Conservation (phyloP, 2,888 invertebrate species). For the Chalcosyrphus nemorum region DNA sequence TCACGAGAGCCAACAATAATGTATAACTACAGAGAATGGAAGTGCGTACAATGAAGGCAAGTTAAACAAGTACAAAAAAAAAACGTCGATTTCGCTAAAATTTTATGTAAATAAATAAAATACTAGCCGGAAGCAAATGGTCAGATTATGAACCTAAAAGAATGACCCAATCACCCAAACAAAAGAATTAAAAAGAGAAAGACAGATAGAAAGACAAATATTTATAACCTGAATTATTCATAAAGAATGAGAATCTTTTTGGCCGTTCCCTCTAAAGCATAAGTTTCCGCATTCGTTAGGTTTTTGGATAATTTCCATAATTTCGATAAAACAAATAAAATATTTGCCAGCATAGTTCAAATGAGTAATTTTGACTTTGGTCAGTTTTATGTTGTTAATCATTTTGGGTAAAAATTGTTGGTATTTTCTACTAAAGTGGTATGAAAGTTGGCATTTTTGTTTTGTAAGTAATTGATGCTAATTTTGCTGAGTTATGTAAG, state of each 20-base stretch:
- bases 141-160: not conserved
- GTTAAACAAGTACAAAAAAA: too few species aligned
- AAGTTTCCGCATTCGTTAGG: not conserved
- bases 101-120: too few species aligned
- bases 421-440: not conserved
- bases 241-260: not conserved
- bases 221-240: conserved; percentile 8
- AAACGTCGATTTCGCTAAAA: too few species aligned
- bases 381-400: too few species aligned
- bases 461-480: too few species aligned
- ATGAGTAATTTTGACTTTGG: not conserved
- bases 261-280: not conserved
- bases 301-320: not conserved
- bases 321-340: not conserved
- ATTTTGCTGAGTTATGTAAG: too few species aligned
- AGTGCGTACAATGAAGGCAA: too few species aligned
- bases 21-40: too few species aligned
- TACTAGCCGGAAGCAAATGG: not conserved
- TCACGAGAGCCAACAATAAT: not conserved
- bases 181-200: not conserved
- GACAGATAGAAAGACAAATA: too few species aligned
- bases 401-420: too few species aligned
- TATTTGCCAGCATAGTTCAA: not conserved
- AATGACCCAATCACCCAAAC: not conserved
- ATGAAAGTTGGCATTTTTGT: too few species aligned